phyloP scores from a whole-genome alignment of 2,888 invertebrate species.

The Nemapogon koenigi region DNA sequence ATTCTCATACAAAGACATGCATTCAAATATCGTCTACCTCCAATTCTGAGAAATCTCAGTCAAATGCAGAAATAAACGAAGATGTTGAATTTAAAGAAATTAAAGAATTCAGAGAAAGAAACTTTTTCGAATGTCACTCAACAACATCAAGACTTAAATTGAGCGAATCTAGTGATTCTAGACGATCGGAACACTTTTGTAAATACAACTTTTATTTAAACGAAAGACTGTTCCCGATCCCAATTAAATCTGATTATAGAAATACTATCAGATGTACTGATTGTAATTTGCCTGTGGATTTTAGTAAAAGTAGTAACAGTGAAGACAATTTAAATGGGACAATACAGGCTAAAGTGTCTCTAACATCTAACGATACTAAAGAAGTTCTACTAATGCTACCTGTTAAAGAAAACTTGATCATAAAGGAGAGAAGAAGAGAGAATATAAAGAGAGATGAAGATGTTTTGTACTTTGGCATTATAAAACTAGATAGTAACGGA shows the following conservation, averaged over 20 bases:
- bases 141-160: constrained; percentile 34
- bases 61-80: constrained; percentile 24
- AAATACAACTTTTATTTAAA: constrained; percentile 63
- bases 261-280: constrained; percentile 53
- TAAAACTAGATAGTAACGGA: constrained; percentile 34
- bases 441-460: constrained; percentile 23
- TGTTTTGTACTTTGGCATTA: constrained; percentile 42
- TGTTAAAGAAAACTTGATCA: constrained; percentile 38
- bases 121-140: constrained; percentile 70
- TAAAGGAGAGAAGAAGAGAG: constrained; percentile 34
- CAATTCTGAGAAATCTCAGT: constrained; percentile 23
- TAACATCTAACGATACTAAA: constrained; percentile 27
- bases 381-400: constrained; percentile 42
- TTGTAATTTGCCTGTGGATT: constrained; percentile 47
- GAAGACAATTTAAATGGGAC: constrained; percentile 31
- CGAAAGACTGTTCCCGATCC: constrained; percentile 62
- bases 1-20: too few relatives aligned
- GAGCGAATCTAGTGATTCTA: constrained; percentile 25
- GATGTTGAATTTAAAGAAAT: constrained; percentile 26
- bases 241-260: constrained; percentile 44
- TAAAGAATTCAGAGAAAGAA: constrained; percentile 58
- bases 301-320: constrained; percentile 14
- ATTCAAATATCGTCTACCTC: too few relatives aligned
- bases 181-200: constrained; percentile 46
- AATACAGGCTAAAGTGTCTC: constrained; percentile 48